These are phyloP conservation scores for Stegodyphus dumicola DNA, from an alignment of 1,140 invertebrate species.

Conservation along the genomic window DNA sequence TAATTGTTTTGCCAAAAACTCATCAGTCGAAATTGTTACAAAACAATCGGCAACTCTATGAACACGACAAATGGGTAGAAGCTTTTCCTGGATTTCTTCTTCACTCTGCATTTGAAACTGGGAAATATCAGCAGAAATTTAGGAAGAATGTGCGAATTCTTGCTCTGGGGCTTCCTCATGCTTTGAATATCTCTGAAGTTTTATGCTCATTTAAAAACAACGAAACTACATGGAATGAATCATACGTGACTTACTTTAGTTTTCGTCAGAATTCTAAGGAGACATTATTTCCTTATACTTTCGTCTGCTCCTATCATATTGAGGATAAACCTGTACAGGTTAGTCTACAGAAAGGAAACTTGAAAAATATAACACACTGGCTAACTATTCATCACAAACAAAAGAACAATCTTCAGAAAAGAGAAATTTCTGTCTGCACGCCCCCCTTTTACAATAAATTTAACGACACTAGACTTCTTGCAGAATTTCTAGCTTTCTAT, in stretches of 20 bases:
- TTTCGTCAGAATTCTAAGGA: neutral
- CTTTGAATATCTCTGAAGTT: neutral
- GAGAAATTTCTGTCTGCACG: neutral
- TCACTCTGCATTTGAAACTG: constrained; percentile 1
- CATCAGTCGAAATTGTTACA: neutral
- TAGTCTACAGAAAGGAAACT: neutral
- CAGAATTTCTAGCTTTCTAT: constrained; percentile 10
- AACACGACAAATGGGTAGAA: neutral
- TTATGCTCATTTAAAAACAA: neutral
- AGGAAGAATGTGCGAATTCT: neutral
- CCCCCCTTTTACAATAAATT: neutral
- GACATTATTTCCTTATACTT: neutral
- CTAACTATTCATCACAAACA: neutral
- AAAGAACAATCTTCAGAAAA: neutral
- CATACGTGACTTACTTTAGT: no score
- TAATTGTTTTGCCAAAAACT: neutral
- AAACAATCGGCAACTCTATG: neutral
- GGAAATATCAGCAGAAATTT: neutral
- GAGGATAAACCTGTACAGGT: neutral
- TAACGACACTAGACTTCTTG: neutral
- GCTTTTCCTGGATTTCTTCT: neutral
- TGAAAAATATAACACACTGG: neutral
- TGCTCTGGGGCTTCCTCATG: neutral
- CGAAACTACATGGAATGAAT: neutral
- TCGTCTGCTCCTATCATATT: neutral